A percentile compares a stretch with the other conserved stretches of the same genome.
phyloP scores from a whole-genome alignment of 2,113 vertebrate genomes.

The Pluvialis apricaria region DNA sequence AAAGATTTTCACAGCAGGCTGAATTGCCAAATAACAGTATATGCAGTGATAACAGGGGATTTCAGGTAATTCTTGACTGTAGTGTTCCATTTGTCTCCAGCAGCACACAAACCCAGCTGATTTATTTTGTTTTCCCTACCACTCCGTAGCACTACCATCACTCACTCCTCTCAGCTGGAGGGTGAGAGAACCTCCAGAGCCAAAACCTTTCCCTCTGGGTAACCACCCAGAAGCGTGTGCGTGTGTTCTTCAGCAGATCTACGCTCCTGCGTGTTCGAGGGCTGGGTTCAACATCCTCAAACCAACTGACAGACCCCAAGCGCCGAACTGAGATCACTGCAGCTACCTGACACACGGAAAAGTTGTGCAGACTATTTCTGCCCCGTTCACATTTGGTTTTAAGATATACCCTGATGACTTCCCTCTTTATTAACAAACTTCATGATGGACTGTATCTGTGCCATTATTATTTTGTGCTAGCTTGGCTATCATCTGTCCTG shows the following conservation, averaged over 20 bases:
- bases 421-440: not conserved
- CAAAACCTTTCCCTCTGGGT: not conserved
- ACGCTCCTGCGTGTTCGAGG: not conserved
- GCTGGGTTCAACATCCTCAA: not conserved
- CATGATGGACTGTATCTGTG: not conserved
- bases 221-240: not conserved
- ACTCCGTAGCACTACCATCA: not conserved
- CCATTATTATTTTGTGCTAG: not conserved
- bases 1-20: constrained; percentile 52
- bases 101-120: constrained; percentile 5
- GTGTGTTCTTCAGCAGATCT: not conserved
- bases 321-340: not conserved
- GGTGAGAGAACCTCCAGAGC: not conserved
- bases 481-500: not conserved
- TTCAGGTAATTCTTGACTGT: constrained; percentile 28
- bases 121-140: constrained; percentile 14
- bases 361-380: not conserved
- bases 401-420: not conserved
- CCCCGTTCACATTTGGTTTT: not conserved
- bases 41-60: constrained; percentile 22
- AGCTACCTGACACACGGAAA: not conserved
- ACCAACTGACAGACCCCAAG: not conserved
- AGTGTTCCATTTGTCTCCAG: constrained; percentile 26
- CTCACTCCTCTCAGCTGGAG: not conserved
- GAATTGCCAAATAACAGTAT: constrained; percentile 52